A percentile compares a stretch with the other conserved stretches of the same genome.
phyloP scores from a whole-genome alignment of 2,888 invertebrate species.

The Ypsolopha scabrella region DNA sequence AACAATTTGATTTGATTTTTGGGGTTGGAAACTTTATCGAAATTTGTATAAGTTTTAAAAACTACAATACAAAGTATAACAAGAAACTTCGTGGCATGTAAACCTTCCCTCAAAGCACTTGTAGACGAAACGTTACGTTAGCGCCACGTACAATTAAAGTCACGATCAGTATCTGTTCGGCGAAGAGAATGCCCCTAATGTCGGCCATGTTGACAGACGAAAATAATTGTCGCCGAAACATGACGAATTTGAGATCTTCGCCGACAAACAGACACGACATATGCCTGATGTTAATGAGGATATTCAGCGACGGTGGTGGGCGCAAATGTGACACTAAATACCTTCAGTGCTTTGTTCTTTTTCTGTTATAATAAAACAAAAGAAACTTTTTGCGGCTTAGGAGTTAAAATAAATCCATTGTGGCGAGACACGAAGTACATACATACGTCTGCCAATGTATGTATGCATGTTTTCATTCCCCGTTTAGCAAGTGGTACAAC shows the following conservation, averaged over 20 bases:
- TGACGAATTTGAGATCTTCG: background rate
- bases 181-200: constrained; percentile 41
- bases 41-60: too few relatives aligned
- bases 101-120: constrained; percentile 26
- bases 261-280: constrained; percentile 2
- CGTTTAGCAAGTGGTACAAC: too few relatives aligned
- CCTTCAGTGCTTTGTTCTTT: background rate
- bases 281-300: constrained; percentile 2
- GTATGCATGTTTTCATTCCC: too few relatives aligned
- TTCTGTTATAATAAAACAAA: background rate
- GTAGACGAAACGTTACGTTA: constrained; percentile 56
- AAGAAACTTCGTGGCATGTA: constrained; percentile 23
- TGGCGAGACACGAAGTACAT: too few relatives aligned
- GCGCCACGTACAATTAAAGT: constrained; percentile 66
- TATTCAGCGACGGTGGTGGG: background rate
- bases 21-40: too few relatives aligned
- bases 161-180: constrained; percentile 62
- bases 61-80: too few relatives aligned
- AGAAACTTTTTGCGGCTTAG: too few relatives aligned
- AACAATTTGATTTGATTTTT: too few relatives aligned
- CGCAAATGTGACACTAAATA: background rate
- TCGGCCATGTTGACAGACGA: constrained; percentile 31
- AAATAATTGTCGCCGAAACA: constrained; percentile 29
- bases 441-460: too few relatives aligned
- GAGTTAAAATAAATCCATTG: too few relatives aligned